Evolutionary conservation across 1,140 invertebrate species (phyloP).

Genomic region (Holcopasites calliopsidis): DNA sequence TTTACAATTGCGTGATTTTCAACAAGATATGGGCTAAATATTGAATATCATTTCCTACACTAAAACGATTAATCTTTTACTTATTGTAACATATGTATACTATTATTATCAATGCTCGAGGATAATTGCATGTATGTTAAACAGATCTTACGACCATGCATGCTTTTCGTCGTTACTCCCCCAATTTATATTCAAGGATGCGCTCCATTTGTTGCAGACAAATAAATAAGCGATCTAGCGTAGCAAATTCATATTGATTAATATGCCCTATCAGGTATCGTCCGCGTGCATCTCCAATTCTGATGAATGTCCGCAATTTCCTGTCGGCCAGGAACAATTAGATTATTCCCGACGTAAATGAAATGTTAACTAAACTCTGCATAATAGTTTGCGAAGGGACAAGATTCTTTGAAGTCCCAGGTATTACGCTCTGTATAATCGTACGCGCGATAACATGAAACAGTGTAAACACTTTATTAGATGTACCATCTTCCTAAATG

Average conservation of each 20-base stretch:
- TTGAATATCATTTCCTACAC: no score
- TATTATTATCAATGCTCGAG: not conserved
- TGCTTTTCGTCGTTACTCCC: not conserved
- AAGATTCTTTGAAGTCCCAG: no score
- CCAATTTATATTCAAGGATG: not conserved
- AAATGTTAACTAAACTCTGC: no score
- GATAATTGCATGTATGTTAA: not conserved
- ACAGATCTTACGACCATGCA: no score
- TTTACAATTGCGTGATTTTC: no score
- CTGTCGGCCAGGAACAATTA: no score
- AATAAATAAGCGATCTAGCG: not conserved
- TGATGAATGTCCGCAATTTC: no score
- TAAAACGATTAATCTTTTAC: no score
- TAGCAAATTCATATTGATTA: not conserved
- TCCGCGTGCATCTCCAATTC: not conserved
- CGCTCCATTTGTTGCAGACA: not conserved
- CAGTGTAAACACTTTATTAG: conserved; percentile 6
- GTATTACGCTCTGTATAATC: not conserved
- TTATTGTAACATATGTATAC: no score
- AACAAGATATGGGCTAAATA: no score
- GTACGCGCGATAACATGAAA: not conserved
- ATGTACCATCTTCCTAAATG: not conserved
- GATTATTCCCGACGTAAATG: no score
- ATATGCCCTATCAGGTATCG: not conserved
- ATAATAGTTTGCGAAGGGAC: no score